These are phyloP conservation scores for Garra rufa DNA, from an alignment of 2,113 vertebrate species.

Conservation along the genomic window DNA sequence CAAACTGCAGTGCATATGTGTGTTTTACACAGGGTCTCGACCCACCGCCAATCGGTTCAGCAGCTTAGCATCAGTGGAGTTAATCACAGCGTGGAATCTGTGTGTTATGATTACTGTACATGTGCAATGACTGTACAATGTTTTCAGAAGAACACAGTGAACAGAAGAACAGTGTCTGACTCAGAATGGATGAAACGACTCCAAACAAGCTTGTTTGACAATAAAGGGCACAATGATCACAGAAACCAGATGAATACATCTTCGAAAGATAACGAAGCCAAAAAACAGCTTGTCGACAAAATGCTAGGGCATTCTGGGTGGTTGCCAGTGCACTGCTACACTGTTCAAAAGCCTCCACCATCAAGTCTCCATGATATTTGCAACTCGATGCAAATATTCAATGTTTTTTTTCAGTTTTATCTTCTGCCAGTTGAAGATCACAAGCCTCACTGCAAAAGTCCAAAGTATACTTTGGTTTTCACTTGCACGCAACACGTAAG, in stretches of 20 bases:
- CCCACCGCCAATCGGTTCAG: slow-evolving; percentile 18
- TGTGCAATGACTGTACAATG: slow-evolving; percentile 2
- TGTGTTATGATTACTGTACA: slow-evolving; percentile 13
- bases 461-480: neutral
- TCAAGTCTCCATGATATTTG: neutral
- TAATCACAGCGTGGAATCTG: slow-evolving; percentile 15
- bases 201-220: neutral
- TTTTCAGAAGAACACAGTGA: neutral
- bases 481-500: neutral
- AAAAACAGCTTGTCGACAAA: neutral
- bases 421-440: neutral
- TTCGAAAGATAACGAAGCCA: neutral
- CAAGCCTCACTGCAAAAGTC: neutral
- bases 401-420: neutral
- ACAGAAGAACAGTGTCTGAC: neutral
- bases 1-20: neutral
- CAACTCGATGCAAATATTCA: neutral
- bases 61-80: neutral
- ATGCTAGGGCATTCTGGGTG: neutral
- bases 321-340: neutral
- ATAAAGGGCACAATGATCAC: neutral
- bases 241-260: neutral
- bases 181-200: neutral
- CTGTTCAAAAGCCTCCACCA: neutral
- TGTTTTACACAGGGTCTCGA: neutral